These are phyloP conservation scores for Phylloscopus trochiloides DNA, from an alignment of 2,113 vertebrate species.

Conservation along the genomic window DNA sequence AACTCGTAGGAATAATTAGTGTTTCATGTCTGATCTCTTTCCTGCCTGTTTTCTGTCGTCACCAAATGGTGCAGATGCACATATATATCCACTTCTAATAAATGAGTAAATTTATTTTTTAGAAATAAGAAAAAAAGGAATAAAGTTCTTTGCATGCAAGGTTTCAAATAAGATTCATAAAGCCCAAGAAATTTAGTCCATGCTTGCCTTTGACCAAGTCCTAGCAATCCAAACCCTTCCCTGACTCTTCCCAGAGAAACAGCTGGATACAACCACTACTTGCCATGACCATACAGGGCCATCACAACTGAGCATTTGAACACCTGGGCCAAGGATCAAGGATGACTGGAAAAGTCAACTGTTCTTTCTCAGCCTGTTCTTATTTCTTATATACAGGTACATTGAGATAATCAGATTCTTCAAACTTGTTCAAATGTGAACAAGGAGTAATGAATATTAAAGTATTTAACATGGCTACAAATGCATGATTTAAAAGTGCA, in stretches of 20 bases:
- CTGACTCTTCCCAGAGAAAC: neutral
- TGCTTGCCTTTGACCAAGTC: neutral
- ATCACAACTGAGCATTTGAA: neutral
- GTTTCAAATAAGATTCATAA: neutral
- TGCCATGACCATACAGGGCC: neutral
- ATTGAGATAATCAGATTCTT: neutral
- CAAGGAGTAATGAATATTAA: neutral
- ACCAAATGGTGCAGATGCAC: neutral
- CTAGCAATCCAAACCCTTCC: neutral
- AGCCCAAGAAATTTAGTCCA: neutral
- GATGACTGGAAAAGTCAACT: rapidly evolving
- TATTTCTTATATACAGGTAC: neutral
- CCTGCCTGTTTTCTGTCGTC: neutral
- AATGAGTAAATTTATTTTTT: neutral
- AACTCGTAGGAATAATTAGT: neutral
- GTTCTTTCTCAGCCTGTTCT: neutral
- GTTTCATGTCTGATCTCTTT: neutral
- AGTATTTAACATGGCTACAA: neutral
- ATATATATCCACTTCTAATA: neutral
- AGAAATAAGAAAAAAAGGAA: neutral
- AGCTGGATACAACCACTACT: neutral
- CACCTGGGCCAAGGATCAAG: neutral
- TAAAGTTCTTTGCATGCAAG: neutral
- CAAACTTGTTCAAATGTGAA: neutral
- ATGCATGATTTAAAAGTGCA: neutral